These are phyloP conservation scores for Lycophotia porphyrea DNA, from an alignment of 2,888 invertebrate genomes.

Conservation along the genomic window DNA sequence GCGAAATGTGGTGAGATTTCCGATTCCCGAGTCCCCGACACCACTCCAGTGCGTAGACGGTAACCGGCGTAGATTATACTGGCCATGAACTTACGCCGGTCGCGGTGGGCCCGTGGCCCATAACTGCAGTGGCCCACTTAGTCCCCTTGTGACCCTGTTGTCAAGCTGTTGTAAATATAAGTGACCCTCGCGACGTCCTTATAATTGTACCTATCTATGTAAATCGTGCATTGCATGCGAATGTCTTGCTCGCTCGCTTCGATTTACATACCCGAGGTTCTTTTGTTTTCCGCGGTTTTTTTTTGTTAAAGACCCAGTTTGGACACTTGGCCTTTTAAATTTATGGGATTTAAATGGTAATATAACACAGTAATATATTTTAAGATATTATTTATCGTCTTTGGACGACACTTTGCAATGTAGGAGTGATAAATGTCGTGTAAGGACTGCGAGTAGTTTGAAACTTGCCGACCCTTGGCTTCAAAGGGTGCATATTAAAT, in stretches of 20 bases:
- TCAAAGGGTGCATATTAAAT: constrained; percentile 62
- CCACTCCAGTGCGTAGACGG: constrained; percentile 53
- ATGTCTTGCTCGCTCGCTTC: constrained; percentile 33
- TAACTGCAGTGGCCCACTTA: constrained; percentile 77
- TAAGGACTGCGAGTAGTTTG: constrained; percentile 40
- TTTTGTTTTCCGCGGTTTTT: constrained; percentile 34
- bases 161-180: constrained; percentile 63
- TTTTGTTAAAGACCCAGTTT: constrained; percentile 32
- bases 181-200: constrained; percentile 63
- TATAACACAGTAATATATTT: constrained; percentile 8
- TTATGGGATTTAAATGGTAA: constrained; percentile 14
- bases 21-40: constrained; percentile 25
- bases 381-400: constrained; percentile 16
- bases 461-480: constrained; percentile 54
- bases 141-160: constrained; percentile 69
- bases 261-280: constrained; percentile 49
- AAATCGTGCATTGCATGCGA: constrained; percentile 53
- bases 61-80: constrained; percentile 55
- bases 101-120: constrained; percentile 61
- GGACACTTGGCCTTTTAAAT: constrained; percentile 13
- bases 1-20: constrained; percentile 57
- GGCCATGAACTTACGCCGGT: constrained; percentile 76
- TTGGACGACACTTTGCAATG: not conserved
- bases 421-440: constrained; percentile 44
- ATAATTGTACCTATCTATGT: constrained; percentile 64